These are phyloP conservation scores for Epinotia nisella DNA, from an alignment of 2,888 invertebrate species.

Conservation along the genomic window DNA sequence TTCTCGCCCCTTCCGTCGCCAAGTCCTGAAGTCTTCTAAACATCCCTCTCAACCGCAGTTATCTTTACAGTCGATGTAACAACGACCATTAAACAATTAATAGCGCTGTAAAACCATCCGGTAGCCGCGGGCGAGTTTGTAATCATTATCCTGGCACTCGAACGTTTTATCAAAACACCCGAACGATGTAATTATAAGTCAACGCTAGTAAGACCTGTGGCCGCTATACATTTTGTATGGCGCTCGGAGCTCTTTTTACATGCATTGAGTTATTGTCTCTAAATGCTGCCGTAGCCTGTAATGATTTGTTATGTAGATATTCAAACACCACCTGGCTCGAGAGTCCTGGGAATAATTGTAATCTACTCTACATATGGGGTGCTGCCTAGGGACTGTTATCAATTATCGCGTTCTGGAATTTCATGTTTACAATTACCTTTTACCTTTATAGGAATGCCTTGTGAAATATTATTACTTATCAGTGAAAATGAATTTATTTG, in stretches of 20 bases:
- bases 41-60: slow-evolving; percentile 70
- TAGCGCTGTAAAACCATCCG: slow-evolving; percentile 71
- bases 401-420: slow-evolving; percentile 32
- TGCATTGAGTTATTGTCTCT: neutral
- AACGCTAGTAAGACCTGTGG: neutral
- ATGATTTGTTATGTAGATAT: slow-evolving; percentile 29
- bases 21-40: slow-evolving; percentile 62
- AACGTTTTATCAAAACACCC: slow-evolving; percentile 57
- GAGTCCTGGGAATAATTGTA: slow-evolving; percentile 60
- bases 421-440: slow-evolving; percentile 13
- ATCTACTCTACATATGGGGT: slow-evolving; percentile 33
- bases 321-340: slow-evolving; percentile 60
- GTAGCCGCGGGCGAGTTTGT: slow-evolving; percentile 63
- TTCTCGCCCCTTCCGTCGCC: slow-evolving; percentile 54
- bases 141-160: slow-evolving; percentile 60
- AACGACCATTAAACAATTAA: slow-evolving; percentile 77
- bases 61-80: slow-evolving; percentile 74
- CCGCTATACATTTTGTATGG: neutral
- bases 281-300: slow-evolving; percentile 17
- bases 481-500: slow-evolving; percentile 21
- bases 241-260: too few species aligned
- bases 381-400: slow-evolving; percentile 50
- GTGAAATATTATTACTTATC: slow-evolving; percentile 20
- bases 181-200: slow-evolving; percentile 27
- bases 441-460: slow-evolving; percentile 11